A percentile compares a stretch with the other conserved stretches of the same genome.
Conservation (phyloP, 2,888 invertebrate species). For the Hypselothyrea guttata region DNA sequence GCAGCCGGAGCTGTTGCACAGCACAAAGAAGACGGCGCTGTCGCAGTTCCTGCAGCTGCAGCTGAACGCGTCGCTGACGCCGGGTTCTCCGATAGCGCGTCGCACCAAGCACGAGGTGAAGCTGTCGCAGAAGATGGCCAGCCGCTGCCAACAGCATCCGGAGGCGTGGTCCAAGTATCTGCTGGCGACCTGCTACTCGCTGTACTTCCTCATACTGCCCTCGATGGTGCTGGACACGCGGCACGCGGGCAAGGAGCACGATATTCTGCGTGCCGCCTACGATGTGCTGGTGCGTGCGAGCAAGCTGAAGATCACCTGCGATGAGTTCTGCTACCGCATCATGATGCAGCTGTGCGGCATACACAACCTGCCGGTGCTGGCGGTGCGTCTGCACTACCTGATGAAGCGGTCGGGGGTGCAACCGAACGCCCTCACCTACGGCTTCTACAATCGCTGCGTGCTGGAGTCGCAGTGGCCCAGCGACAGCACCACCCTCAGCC, state of each 20-base stretch:
- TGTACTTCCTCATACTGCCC: constrained; percentile 98
- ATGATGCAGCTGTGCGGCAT: constrained; percentile 99
- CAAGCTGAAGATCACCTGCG: constrained; percentile 91
- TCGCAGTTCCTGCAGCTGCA: constrained; percentile 80
- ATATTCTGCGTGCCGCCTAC: constrained; percentile 90
- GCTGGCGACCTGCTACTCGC: constrained; percentile 93
- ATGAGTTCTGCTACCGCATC: constrained; percentile 98
- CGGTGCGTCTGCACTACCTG: constrained; percentile 93
- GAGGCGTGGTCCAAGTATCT: constrained; percentile 96
- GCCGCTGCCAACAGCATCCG: constrained; percentile 86
- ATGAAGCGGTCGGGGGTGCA: constrained; percentile 97
- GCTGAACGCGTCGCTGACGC: constrained; percentile 83
- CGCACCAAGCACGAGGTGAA: constrained; percentile 98
- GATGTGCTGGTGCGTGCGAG: constrained; percentile 94
- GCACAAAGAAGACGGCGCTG: constrained; percentile 72
- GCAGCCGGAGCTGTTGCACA: constrained; percentile 84
- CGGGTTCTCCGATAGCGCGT: constrained; percentile 95
- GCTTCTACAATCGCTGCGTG: constrained; percentile 91
- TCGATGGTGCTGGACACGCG: constrained; percentile 89
- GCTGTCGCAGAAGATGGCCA: constrained; percentile 89
- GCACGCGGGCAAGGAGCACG: constrained; percentile 88
- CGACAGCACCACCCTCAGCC: constrained; percentile 88
- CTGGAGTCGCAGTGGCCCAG: constrained; percentile 97
- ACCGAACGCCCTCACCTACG: constrained; percentile 99
- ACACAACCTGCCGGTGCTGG: constrained; percentile 95